These are phyloP conservation scores for Onthophagus sagittarius DNA, from an alignment of 2,888 invertebrate genomes.

Conservation along the genomic window DNA sequence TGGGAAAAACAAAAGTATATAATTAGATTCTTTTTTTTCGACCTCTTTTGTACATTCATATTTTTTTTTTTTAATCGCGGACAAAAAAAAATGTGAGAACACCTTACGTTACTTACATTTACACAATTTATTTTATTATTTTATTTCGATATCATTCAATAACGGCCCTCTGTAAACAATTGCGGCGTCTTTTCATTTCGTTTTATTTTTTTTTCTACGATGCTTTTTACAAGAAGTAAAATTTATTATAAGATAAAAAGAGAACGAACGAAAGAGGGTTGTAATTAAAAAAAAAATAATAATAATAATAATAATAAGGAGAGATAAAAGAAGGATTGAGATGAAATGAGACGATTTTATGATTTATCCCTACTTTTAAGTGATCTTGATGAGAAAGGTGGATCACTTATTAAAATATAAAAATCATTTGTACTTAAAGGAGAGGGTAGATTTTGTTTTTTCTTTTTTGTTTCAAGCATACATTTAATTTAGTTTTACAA, in stretches of 20 bases:
- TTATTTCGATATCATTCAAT: too few species aligned
- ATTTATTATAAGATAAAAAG: background rate
- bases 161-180: constrained; percentile 22
- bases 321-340: constrained; percentile 24
- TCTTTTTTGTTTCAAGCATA: constrained; percentile 26
- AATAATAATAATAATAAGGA: background rate
- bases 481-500: constrained; percentile 9
- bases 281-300: background rate
- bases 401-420: background rate
- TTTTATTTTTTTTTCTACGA: background rate
- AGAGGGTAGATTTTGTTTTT: constrained; percentile 6
- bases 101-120: constrained; percentile 45
- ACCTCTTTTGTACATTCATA: background rate
- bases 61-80: background rate
- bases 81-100: constrained; percentile 39
- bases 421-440: background rate
- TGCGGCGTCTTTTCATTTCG: background rate
- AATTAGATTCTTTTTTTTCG: constrained; percentile 40
- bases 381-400: background rate
- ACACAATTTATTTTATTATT: constrained; percentile 32
- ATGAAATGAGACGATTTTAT: constrained; percentile 11
- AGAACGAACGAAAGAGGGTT: background rate
- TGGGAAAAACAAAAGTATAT: constrained; percentile 16
- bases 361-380: background rate
- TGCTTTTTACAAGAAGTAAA: background rate